A percentile compares a stretch with the other conserved stretches of the same genome.
Conservation (phyloP, 2,797 vertebrate species). For the Lepilemur ruficaudatus region DNA sequence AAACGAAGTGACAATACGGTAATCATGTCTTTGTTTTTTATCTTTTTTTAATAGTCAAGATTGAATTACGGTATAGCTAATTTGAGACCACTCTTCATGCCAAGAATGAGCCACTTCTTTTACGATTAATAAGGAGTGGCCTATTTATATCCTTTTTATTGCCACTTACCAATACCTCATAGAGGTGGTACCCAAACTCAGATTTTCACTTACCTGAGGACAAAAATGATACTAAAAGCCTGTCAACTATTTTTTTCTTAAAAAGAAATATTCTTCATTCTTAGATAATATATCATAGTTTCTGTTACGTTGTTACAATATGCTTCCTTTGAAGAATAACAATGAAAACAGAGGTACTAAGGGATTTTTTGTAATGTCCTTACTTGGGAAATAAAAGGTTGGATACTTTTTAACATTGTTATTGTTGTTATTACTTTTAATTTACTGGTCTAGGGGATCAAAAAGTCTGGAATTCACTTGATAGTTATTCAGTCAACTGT, state of each 20-base stretch:
- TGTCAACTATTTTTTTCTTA: background rate
- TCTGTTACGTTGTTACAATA: background rate
- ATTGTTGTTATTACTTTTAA: background rate
- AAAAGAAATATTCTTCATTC: background rate
- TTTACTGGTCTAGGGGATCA: background rate
- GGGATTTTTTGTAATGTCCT: background rate
- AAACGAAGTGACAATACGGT: conserved; percentile 18
- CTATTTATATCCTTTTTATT: background rate
- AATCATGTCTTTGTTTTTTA: background rate
- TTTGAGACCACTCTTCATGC: background rate
- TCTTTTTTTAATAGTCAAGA: background rate
- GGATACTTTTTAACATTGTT: background rate
- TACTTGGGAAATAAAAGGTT: background rate
- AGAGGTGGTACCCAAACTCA: background rate
- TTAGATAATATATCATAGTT: background rate
- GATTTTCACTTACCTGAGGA: background rate
- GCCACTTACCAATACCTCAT: background rate
- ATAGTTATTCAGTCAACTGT: background rate
- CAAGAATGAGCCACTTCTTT: background rate
- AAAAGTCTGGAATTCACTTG: background rate
- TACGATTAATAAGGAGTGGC: background rate
- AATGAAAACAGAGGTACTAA: background rate
- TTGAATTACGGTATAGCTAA: background rate
- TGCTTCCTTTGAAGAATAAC: background rate
- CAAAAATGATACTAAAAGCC: background rate